phyloP scores from a whole-genome alignment of 1,140 invertebrate genomes.

The Lamellibrachia luymesi region DNA sequence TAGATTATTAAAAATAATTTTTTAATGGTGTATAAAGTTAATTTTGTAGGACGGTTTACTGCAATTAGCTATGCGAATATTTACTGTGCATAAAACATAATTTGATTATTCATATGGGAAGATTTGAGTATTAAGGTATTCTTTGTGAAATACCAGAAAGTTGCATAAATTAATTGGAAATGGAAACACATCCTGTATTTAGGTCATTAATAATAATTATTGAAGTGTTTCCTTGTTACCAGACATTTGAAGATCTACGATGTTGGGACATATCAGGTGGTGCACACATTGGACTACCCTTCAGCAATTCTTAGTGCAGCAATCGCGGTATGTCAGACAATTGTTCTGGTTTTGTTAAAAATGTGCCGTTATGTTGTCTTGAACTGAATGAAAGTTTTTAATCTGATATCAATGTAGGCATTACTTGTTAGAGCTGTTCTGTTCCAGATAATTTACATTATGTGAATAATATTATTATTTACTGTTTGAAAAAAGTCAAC shows the following conservation, averaged over 20 bases:
- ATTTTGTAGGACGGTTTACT: too few relatives aligned
- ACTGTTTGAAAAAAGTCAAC: background rate
- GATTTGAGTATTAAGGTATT: background rate
- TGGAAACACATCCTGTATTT: background rate
- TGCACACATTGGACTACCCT: constrained; percentile 86
- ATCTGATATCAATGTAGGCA: background rate
- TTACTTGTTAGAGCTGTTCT: background rate
- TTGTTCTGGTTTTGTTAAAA: background rate
- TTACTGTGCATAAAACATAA: background rate
- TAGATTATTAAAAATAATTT: background rate
- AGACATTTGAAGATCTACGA: constrained; percentile 91
- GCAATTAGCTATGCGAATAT: background rate
- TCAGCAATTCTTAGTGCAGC: constrained; percentile 82
- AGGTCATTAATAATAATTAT: background rate
- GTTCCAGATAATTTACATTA: background rate
- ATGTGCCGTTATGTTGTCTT: background rate
- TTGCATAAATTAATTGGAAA: background rate
- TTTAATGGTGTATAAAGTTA: too few relatives aligned
- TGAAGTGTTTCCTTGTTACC: constrained; percentile 27
- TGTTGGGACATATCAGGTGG: constrained; percentile 77
- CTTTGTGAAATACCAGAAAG: background rate
- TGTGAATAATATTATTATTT: background rate
- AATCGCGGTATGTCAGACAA: constrained; percentile 68
- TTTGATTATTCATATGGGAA: background rate
- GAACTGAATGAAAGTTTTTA: background rate